These are phyloP conservation scores for Ptyas mucosa DNA, from an alignment of 2,113 vertebrate species.

Conservation along the genomic window DNA sequence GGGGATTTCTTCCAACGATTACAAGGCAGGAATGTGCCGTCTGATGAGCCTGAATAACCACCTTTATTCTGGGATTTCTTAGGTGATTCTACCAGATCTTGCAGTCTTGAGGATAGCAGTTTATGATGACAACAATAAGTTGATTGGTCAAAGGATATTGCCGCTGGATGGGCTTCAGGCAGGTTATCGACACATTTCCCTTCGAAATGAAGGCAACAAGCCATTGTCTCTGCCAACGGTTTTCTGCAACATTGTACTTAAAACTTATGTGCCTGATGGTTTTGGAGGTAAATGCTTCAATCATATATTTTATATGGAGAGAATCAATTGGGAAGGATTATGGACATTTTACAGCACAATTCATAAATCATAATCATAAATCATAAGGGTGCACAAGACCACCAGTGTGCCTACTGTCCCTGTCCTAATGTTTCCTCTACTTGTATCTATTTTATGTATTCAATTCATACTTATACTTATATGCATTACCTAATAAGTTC, in stretches of 20 bases:
- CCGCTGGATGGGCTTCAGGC: slow-evolving; percentile 96
- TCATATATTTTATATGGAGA: not conserved
- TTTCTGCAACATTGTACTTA: slow-evolving; percentile 98
- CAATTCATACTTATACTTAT: too few species aligned
- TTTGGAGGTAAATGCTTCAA: slow-evolving; percentile 82
- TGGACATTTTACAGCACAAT: not conserved
- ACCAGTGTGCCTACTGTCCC: too few species aligned
- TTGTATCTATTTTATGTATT: too few species aligned
- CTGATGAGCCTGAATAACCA: slow-evolving; percentile 3
- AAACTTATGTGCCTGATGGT: slow-evolving; percentile 97
- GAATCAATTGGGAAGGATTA: not conserved
- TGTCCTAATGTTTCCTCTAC: too few species aligned
- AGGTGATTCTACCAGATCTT: slow-evolving; percentile 97
- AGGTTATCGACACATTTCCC: slow-evolving; percentile 95
- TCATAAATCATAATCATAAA: not conserved
- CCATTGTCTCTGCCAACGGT: slow-evolving; percentile 92
- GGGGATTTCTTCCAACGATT: not conserved
- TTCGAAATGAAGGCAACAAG: slow-evolving; percentile 97
- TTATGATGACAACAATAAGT: slow-evolving; percentile 94
- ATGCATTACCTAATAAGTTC: too few species aligned
- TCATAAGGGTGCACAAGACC: too few species aligned
- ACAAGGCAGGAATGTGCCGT: not conserved
- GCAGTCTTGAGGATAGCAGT: slow-evolving; percentile 95
- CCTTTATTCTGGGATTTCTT: slow-evolving; percentile 36
- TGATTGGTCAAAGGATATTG: slow-evolving; percentile 95